Evolutionary conservation across 1,140 invertebrate species (phyloP), one percentile per base, ranked within the genome.

Genomic region (Megalopta genalis): DNA sequence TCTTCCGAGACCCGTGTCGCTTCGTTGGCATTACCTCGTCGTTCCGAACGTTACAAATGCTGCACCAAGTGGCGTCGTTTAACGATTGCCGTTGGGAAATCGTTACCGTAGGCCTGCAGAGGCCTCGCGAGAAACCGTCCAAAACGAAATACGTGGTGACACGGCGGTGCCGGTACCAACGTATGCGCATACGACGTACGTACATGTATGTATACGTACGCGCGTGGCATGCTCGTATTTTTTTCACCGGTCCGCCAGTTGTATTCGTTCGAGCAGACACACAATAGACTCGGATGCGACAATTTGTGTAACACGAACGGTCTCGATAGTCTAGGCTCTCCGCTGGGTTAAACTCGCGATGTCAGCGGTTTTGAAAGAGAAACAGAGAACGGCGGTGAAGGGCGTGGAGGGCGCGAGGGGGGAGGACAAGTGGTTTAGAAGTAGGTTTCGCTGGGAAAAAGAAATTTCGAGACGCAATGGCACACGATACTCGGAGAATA

Each of bases 401-500:
- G 5, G 18, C n/a, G n/a, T n/a, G n/a, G n/a, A n/a, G 49, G 18
- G 49, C 1, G 5, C 1, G 49, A 18, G 49, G 18, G 49, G 16
- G 12, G 12, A 6, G 60, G 23, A n/a, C 8, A 71, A 46, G 39
- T 68, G 32, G 60, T 52, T n/a, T 21, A 52, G 18, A 52, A 52
- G 67, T 42, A 68, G 64, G 42, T 60, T 71, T 27, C 16, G 42
- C 25, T 27, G 62, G 63, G 59, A 10, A 71, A 72, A 70, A 81
- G 76, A 77, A 64, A 73, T 21, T 54, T 79, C 25, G 73, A 75
- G 69, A 78, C 69, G 82, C 77, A 87, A 86, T 77, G 73, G 72
- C 64, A 84, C 69, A 72, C 65, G 77, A 88, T 81, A 71, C 83
- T 80, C 67, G 77, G 27, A 64, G 77, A 78, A 87, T 90, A 91